Percentiles rank a stretch among this genome's conserved stretches.
Conservation (phyloP, 92 coral and sea anemone genomes). For the Epizoanthus stellaris region DNA sequence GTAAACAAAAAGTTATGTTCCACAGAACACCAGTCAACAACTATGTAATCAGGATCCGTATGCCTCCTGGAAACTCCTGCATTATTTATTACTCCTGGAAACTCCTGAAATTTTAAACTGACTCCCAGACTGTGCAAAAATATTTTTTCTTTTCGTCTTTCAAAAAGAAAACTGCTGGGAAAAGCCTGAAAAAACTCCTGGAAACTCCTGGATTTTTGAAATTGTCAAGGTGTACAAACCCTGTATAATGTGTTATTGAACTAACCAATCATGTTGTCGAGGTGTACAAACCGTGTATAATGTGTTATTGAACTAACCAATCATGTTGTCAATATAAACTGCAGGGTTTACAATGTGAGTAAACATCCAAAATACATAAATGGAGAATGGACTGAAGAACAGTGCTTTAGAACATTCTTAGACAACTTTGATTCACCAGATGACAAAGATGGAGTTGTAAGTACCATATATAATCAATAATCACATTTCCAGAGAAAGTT, state of each 20-base stretch:
- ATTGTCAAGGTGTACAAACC: too few species aligned
- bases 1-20: too few species aligned
- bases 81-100: too few species aligned
- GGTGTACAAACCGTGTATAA: too few species aligned
- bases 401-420: constrained; percentile 82
- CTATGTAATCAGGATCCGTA: too few species aligned
- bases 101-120: not conserved
- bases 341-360: constrained; percentile 91
- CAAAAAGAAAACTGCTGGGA: too few species aligned
- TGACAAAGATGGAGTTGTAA: constrained; percentile 91
- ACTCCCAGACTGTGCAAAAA: too few species aligned
- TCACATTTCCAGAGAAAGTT: too few species aligned
- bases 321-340: not conserved
- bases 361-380: constrained; percentile 93
- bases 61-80: too few species aligned
- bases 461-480: not conserved
- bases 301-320: not conserved
- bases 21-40: not conserved
- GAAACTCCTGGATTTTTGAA: too few species aligned
- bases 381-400: constrained; percentile 98
- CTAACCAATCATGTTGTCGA: not conserved
- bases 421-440: constrained; percentile 94
- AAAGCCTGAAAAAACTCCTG: too few species aligned
- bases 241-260: not conserved
- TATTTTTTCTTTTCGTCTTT: too few species aligned